Conservation (phyloP, 2,797 vertebrate species). For the Dromococcyx pavoninus region DNA sequence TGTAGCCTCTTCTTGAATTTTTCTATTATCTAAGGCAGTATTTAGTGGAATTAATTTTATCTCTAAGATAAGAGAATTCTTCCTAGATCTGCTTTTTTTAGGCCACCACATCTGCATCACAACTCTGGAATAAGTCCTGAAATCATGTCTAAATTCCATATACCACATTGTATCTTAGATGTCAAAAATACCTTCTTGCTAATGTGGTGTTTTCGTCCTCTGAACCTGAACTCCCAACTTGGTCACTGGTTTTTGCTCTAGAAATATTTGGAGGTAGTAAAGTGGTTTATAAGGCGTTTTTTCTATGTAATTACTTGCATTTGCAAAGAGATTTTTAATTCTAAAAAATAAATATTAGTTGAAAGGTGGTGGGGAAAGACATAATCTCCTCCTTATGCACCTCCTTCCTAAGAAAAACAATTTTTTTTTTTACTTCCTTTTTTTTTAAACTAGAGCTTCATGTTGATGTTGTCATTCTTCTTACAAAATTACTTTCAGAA, state of each 20-base stretch:
- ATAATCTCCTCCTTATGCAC: background rate
- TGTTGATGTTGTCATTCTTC: background rate
- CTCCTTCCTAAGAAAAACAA: background rate
- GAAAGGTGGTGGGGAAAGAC: background rate
- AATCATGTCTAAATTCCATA: background rate
- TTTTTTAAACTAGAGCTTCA: background rate
- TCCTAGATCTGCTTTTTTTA: background rate
- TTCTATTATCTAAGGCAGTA: background rate
- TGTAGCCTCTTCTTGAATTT: background rate
- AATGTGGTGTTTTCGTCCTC: background rate
- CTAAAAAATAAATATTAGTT: background rate
- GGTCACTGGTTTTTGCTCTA: background rate
- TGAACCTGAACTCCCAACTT: background rate
- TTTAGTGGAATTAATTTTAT: background rate
- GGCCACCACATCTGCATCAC: background rate
- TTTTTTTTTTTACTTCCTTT: background rate
- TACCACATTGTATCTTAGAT: background rate
- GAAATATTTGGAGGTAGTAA: background rate
- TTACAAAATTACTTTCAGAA: background rate
- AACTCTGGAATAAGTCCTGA: background rate
- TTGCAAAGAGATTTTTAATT: background rate
- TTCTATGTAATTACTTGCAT: background rate
- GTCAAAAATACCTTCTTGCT: background rate
- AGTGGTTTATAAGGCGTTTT: background rate
- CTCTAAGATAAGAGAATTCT: background rate